Percentiles rank a stretch among this genome's conserved stretches.
Conservation (phyloP, 2,113 vertebrate species). For the Hepsetus odoe region DNA sequence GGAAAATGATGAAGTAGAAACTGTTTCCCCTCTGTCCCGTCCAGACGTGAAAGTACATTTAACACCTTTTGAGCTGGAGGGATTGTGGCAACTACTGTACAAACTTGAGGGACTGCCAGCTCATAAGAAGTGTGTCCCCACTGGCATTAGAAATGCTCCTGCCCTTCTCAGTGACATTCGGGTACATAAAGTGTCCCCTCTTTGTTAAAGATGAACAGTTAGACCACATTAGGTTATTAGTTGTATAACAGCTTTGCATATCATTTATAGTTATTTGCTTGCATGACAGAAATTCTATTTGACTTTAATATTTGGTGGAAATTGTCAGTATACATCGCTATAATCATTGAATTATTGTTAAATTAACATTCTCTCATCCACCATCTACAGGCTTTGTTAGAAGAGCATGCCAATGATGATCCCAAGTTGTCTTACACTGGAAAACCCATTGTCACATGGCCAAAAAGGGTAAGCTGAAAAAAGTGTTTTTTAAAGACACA, state of each 20-base stretch:
- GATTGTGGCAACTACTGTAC: conserved; percentile 89
- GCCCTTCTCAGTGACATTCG: conserved; percentile 88
- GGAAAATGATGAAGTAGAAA: conserved; percentile 21
- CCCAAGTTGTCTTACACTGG: conserved; percentile 91
- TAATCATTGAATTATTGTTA: background rate
- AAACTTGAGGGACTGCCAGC: conserved; percentile 91
- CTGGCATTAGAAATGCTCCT: conserved; percentile 85
- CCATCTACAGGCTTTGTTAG: conserved; percentile 80
- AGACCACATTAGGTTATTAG: background rate
- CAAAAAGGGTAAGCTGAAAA: conserved; percentile 84
- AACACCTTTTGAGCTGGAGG: conserved; percentile 92
- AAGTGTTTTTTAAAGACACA: too few relatives aligned
- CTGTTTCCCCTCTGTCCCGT: conserved; percentile 42
- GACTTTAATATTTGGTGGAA: too few relatives aligned
- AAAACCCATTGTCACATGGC: conserved; percentile 94
- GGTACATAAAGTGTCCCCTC: conserved; percentile 73
- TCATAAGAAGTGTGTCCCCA: conserved; percentile 93
- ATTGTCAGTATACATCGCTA: background rate
- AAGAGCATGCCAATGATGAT: conserved; percentile 83
- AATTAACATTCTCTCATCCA: background rate
- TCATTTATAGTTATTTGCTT: background rate
- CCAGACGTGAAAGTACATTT: conserved; percentile 68
- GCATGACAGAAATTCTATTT: background rate
- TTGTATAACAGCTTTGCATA: background rate
- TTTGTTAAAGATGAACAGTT: background rate